Evolutionary conservation across 2,797 vertebrate species (phyloP).

Genomic region (Heliangelus exortis): DNA sequence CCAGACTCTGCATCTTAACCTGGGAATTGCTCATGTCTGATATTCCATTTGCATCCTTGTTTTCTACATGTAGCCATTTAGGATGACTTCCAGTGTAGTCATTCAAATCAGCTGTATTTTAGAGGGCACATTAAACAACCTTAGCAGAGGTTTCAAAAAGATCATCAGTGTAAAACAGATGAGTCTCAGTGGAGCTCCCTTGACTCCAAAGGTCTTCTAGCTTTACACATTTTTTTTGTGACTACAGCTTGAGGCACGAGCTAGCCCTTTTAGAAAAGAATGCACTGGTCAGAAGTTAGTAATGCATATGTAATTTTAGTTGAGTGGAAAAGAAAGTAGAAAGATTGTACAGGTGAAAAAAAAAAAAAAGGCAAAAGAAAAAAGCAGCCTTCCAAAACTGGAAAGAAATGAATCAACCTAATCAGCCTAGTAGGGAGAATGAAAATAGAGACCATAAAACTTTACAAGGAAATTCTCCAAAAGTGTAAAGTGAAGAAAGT

Average conservation of each 20-base stretch:
- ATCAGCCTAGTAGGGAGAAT: background rate
- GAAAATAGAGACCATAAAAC: slow-evolving; percentile 31
- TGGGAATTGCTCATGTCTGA: background rate
- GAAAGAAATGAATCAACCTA: slow-evolving; percentile 18
- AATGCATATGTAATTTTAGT: background rate
- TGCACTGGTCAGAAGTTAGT: background rate
- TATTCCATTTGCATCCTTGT: background rate
- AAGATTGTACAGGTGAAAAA: background rate
- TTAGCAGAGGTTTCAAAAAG: background rate
- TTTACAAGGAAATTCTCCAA: slow-evolving; percentile 4
- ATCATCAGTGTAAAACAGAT: background rate
- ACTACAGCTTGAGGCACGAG: background rate
- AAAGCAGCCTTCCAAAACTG: background rate
- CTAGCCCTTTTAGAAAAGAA: background rate
- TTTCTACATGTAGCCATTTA: background rate
- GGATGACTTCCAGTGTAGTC: background rate
- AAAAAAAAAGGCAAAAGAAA: background rate
- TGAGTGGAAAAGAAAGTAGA: background rate
- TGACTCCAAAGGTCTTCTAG: background rate
- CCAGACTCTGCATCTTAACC: background rate
- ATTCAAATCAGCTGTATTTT: background rate
- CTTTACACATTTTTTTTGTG: background rate
- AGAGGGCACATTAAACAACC: background rate
- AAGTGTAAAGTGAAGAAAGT: slow-evolving; percentile 28
- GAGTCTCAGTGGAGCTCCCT: background rate